These are phyloP conservation scores for Lepidostoma basale DNA, from an alignment of 1,140 invertebrate species.

Conservation along the genomic window DNA sequence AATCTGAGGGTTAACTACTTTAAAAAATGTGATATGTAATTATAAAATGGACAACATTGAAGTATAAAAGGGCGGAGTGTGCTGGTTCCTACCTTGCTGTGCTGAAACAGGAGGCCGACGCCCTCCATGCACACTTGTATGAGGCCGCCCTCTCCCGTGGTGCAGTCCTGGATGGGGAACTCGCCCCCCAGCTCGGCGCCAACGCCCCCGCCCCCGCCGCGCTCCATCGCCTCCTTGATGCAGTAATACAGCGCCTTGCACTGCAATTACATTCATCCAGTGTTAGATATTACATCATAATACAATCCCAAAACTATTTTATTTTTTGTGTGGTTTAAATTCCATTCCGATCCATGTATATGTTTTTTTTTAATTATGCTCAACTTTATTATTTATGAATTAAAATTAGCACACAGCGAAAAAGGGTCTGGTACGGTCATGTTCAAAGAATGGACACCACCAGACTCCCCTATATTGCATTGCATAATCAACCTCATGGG, in stretches of 20 bases:
- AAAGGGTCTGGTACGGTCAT: too few relatives aligned
- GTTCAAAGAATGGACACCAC: too few relatives aligned
- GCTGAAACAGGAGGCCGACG: constrained; percentile 96
- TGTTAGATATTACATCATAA: too few relatives aligned
- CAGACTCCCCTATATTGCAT: too few relatives aligned
- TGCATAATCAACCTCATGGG: too few relatives aligned
- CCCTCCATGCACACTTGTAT: constrained; percentile 99
- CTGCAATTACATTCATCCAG: too few relatives aligned
- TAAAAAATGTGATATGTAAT: constrained; percentile 14
- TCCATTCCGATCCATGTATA: too few relatives aligned
- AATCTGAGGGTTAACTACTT: constrained; percentile 17
- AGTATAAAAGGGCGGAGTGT: constrained; percentile 35
- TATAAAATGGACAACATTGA: constrained; percentile 43
- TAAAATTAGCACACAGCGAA: too few relatives aligned
- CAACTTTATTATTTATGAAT: too few relatives aligned
- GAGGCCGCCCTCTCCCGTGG: constrained; percentile 93
- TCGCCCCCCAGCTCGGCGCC: constrained; percentile 93
- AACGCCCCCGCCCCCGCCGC: constrained; percentile 84
- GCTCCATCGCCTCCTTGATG: constrained; percentile 98
- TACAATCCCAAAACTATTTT: too few relatives aligned
- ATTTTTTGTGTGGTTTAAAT: too few relatives aligned
- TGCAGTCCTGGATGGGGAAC: constrained; percentile 97
- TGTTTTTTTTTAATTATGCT: too few relatives aligned
- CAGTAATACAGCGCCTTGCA: constrained; percentile 98
- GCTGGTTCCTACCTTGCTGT: constrained; percentile 89